Evolutionary conservation across 2,113 vertebrate genomes (phyloP), one percentile per base, ranked within the genome.

Genomic region (Indri indri): DNA sequence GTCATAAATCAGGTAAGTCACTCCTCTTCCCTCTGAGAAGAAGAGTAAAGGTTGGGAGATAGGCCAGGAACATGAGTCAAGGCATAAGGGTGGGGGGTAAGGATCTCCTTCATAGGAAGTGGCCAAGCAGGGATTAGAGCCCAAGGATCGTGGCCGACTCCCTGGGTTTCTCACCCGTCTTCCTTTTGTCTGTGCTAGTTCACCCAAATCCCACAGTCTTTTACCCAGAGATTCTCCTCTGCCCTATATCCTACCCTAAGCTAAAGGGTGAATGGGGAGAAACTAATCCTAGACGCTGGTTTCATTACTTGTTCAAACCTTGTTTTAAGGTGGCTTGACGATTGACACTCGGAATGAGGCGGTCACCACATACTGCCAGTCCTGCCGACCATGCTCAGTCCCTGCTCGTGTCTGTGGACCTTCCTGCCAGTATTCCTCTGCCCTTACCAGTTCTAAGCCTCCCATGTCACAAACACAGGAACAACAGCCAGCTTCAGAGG

Each of bases 1-100:
- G 3, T 45, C 42, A 6, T 8, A 27, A 17, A 1, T 57, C 66
- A 14, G 68, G 13, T 1, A 1, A 4, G 10, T 3, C 1, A 5
- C 10, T 54, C 70, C 18, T 66, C 17, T 13, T 18, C 25, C 18
- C 27, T 34, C 57, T 27, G 37, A 10, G 18, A 45, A 8, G 34
- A 18, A 20, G 27, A 23, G 27, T 0, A 8, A 79, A 37, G 50
- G 1, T 2, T 27, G 14, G 52, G 61, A 63, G 18, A 16, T 1
- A 47, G 71, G 80, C n/a, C 40, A 11, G 57, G 66, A 34, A 22
- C 1, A 3, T 11, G 11, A 1, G 9, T 23, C 42, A 32, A 2
- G 14, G 61, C 91, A 73, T 54, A 8, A 12, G 40, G 34, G 7
- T 1, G 5, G 14, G 17, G 14, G 8, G 0, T 37, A 0, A 8